A percentile compares a stretch with the other conserved stretches of the same genome.
Evolutionary conservation across 2,888 invertebrate genomes (phyloP).

Genomic region (Laothoe populi): DNA sequence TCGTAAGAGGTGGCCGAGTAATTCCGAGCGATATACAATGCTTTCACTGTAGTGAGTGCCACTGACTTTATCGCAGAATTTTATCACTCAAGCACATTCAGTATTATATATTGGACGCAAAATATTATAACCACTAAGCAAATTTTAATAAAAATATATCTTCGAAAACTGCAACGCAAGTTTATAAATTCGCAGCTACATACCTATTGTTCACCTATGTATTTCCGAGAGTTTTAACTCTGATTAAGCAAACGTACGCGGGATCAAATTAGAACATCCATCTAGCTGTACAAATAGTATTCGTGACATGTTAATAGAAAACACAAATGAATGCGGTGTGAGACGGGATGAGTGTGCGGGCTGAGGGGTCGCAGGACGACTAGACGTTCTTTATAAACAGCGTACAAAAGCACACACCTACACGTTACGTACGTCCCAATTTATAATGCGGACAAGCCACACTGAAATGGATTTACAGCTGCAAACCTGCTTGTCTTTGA

Average conservation of each 20-base stretch:
- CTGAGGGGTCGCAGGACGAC: conserved; percentile 61
- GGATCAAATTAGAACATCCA: conserved; percentile 56
- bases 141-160: neutral
- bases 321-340: conserved; percentile 66
- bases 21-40: neutral
- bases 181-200: conserved; percentile 35
- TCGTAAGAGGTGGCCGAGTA: conserved; percentile 16
- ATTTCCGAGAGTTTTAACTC: conserved; percentile 45
- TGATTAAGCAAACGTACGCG: conserved; percentile 61
- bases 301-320: conserved; percentile 76
- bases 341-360: conserved; percentile 37
- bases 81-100: neutral
- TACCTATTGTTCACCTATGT: conserved; percentile 36
- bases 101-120: no score
- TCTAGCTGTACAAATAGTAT: conserved; percentile 70
- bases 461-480: conserved; percentile 85
- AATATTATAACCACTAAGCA: neutral
- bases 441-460: conserved; percentile 83
- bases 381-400: conserved; percentile 47
- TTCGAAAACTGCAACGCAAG: neutral
- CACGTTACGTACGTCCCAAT: conserved; percentile 64
- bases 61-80: neutral
- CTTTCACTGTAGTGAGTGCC: neutral
- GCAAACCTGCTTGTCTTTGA: conserved; percentile 84
- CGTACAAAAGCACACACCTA: conserved; percentile 38